phyloP scores from a whole-genome alignment of 2,797 vertebrate genomes.

The Rhynchonycteris naso region DNA sequence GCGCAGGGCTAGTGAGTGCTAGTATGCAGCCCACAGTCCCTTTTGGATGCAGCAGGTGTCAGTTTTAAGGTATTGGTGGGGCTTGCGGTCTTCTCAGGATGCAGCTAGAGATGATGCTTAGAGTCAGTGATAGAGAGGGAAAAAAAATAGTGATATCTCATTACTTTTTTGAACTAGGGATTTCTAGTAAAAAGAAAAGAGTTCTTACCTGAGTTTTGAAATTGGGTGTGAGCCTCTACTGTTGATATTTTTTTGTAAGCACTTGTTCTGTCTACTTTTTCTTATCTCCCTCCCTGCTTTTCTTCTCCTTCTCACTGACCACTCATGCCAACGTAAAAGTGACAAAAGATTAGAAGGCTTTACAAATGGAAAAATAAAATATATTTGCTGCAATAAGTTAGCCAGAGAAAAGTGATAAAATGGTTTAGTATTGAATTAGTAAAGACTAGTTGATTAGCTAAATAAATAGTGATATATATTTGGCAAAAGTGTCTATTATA shows the following conservation, averaged over 20 bases:
- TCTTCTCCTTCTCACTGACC: not conserved
- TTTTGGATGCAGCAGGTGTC: not conserved
- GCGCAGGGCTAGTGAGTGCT: not conserved
- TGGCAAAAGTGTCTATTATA: conserved; percentile 34
- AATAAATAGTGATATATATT: conserved; percentile 14
- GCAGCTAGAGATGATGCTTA: not conserved
- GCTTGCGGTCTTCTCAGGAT: not conserved
- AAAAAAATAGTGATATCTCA: not conserved
- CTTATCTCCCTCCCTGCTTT: not conserved
- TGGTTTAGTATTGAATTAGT: conserved; percentile 39
- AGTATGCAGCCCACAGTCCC: not conserved
- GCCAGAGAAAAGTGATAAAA: conserved; percentile 44
- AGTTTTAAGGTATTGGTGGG: not conserved
- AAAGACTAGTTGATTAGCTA: conserved; percentile 1
- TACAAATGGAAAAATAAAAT: conserved; percentile 9
- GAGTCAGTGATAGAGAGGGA: not conserved
- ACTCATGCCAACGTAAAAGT: not conserved
- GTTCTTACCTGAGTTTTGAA: not conserved
- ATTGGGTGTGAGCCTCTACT: not conserved
- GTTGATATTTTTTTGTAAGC: not conserved
- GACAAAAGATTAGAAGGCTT: conserved; percentile 43
- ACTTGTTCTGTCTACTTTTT: not conserved
- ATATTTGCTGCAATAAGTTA: conserved; percentile 28
- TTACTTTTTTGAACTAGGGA: conserved; percentile 2
- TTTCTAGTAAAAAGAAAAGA: not conserved